Evolutionary conservation across 1,140 invertebrate species (phyloP).

Genomic region (Orius insidiosus): DNA sequence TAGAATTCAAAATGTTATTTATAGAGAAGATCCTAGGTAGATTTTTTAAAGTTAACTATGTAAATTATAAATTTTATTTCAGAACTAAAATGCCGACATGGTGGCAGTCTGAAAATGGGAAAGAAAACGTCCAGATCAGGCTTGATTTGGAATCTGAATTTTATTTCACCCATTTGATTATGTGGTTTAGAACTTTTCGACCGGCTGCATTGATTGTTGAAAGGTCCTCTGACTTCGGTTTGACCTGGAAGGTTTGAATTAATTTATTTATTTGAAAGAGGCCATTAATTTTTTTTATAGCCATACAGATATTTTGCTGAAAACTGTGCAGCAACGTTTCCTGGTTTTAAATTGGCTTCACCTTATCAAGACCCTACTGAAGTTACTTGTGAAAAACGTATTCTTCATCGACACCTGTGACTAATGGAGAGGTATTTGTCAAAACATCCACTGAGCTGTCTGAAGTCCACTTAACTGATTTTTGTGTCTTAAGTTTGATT

Average conservation of each 20-base stretch:
- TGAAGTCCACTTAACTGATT: too few species aligned
- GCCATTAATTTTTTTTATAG: slow-evolving; percentile 21
- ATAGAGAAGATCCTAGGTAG: slow-evolving; percentile 43
- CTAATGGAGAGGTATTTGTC: slow-evolving; percentile 78
- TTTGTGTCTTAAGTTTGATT: too few species aligned
- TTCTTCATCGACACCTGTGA: slow-evolving; percentile 71
- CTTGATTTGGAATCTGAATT: slow-evolving; percentile 90
- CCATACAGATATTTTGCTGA: slow-evolving; percentile 91
- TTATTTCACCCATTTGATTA: slow-evolving; percentile 94
- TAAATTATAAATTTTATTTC: not conserved
- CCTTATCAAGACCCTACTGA: slow-evolving; percentile 58
- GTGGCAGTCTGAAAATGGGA: slow-evolving; percentile 94
- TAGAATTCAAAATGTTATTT: slow-evolving; percentile 85
- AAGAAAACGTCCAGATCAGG: slow-evolving; percentile 77
- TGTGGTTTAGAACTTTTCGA: slow-evolving; percentile 87
- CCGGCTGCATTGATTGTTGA: slow-evolving; percentile 94
- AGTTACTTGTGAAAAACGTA: slow-evolving; percentile 80
- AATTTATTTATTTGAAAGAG: slow-evolving; percentile 5
- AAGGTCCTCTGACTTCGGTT: slow-evolving; percentile 80
- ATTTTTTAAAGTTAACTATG: slow-evolving; percentile 13
- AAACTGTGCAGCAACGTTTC: slow-evolving; percentile 72
- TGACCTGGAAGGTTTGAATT: slow-evolving; percentile 58
- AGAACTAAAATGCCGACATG: slow-evolving; percentile 54
- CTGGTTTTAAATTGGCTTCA: slow-evolving; percentile 33
- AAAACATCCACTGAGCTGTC: too few species aligned